Conservation (phyloP, 2,113 vertebrate genomes). For the Malurus cyaneus region DNA sequence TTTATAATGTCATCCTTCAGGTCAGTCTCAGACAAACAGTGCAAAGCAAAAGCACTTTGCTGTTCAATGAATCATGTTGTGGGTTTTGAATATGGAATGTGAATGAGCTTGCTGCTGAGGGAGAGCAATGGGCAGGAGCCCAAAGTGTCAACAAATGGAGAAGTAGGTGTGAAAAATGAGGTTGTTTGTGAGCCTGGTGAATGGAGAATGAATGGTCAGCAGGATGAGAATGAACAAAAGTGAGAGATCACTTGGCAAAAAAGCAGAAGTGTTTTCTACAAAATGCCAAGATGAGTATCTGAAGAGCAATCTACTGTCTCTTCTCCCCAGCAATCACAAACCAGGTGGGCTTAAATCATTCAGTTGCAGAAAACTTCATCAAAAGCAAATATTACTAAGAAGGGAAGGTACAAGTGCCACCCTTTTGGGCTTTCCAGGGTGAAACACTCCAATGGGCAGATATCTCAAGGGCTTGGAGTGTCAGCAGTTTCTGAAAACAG, state of each 20-base stretch:
- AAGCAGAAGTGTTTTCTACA: neutral
- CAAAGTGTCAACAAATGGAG: conserved; percentile 25
- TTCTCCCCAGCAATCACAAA: neutral
- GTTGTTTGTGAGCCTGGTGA: neutral
- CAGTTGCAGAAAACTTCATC: neutral
- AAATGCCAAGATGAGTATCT: neutral
- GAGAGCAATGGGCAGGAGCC: conserved; percentile 27
- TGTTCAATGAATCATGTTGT: conserved; percentile 41
- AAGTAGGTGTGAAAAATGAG: conserved; percentile 51
- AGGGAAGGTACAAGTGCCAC: neutral
- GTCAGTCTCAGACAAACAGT: conserved; percentile 23
- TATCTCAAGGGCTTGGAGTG: neutral
- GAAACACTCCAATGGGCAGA: neutral
- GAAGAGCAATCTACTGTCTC: neutral
- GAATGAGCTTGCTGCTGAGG: conserved; percentile 39
- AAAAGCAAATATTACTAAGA: neutral
- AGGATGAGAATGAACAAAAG: neutral
- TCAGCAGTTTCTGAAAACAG: neutral
- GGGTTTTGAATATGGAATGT: conserved; percentile 48
- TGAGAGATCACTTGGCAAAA: conserved; percentile 5
- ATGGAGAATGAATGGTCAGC: conserved; percentile 25
- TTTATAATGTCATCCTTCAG: conserved; percentile 46
- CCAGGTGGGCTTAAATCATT: neutral
- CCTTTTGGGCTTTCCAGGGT: neutral
- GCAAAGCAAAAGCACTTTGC: conserved; percentile 35